Evolutionary conservation across 2,888 invertebrate genomes (phyloP), one percentile per base, ranked within the genome.

Genomic region (Lasiommata megera): DNA sequence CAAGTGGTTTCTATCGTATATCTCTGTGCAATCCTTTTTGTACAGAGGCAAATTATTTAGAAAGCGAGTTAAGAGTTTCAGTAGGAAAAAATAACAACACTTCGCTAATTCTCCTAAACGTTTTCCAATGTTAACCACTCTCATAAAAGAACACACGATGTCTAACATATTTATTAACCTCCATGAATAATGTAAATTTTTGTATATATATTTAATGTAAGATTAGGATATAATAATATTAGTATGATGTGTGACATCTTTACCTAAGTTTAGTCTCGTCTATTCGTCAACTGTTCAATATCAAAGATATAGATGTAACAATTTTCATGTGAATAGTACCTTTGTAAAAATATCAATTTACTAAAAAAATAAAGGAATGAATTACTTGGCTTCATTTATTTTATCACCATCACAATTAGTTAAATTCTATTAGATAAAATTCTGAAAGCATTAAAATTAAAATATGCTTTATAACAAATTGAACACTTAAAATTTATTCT

Each of bases 251-350:
- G 50, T 80, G 77, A 85, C 86, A 88, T 87, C 85, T 85, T 85
- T 84, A 85, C 82, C 80, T 76, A 64, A 72, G 80, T 80, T 76
- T 80, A 78, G 77, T 80, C 82, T 64, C 72, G 80, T 80, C 77
- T 80, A 79, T 77, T 80, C 82, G 85, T 87, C 82, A 79, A 84
- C 72, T 82, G 81, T 83, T 82, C 82, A 34, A 84, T 85, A 87
- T 84, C 83, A 86, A 79, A 73, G 66, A 64, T 68, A 70, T 82
- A 80, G 79, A 63, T 76, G 76, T 83, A 84, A 83, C 73, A 69
- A 84, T 84, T 87, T 87, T 80, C 80, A 84, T 86, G 88, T 88
- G 86, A 83, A 80, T 86, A 88, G 79, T 76, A 62, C 80, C 82
- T 86, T 86, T 88, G 84, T 88, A 88, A 82, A 80, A 76, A 78